Percentiles rank a stretch among this genome's conserved stretches.
These are phyloP conservation scores for Proterorhinus semilunaris DNA, from an alignment of 2,113 vertebrate species.

Conservation along the genomic window DNA sequence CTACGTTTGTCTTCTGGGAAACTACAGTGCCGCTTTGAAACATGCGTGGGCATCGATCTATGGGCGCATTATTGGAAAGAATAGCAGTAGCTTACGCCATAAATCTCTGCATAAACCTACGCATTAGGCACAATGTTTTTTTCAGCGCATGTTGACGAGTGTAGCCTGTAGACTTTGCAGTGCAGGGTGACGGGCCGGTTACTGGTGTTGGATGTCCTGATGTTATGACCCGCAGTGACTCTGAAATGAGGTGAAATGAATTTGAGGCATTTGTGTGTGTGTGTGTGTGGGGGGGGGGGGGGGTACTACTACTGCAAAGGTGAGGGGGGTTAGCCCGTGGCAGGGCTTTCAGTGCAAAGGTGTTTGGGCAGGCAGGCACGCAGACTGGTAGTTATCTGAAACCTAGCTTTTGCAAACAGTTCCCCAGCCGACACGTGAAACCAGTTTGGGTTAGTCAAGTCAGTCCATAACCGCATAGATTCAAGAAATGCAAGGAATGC, in stretches of 20 bases:
- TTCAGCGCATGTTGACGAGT: too few species aligned
- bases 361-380: slow-evolving; percentile 36
- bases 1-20: slow-evolving; percentile 32
- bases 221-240: slow-evolving; percentile 17
- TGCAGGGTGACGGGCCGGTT: slow-evolving; percentile 25
- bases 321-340: slow-evolving; percentile 26
- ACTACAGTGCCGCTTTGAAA: slow-evolving; percentile 3
- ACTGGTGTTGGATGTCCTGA: slow-evolving; percentile 28
- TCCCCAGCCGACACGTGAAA: slow-evolving; percentile 35
- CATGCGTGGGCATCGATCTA: slow-evolving; percentile 22
- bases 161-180: slow-evolving; percentile 9
- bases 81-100: not conserved
- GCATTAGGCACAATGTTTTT: not conserved
- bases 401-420: slow-evolving; percentile 46
- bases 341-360: slow-evolving; percentile 40
- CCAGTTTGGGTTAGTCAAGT: slow-evolving; percentile 16
- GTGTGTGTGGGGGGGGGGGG: too few species aligned
- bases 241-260: slow-evolving; percentile 37
- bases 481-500: not conserved
- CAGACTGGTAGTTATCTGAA: slow-evolving; percentile 41
- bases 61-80: not conserved
- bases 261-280: slow-evolving; percentile 16
- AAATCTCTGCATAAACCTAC: not conserved
- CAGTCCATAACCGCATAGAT: slow-evolving; percentile 11
- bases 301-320: slow-evolving; percentile 16